Evolutionary conservation across 2,888 invertebrate species (phyloP).

Genomic region (Plagiodera versicolora): DNA sequence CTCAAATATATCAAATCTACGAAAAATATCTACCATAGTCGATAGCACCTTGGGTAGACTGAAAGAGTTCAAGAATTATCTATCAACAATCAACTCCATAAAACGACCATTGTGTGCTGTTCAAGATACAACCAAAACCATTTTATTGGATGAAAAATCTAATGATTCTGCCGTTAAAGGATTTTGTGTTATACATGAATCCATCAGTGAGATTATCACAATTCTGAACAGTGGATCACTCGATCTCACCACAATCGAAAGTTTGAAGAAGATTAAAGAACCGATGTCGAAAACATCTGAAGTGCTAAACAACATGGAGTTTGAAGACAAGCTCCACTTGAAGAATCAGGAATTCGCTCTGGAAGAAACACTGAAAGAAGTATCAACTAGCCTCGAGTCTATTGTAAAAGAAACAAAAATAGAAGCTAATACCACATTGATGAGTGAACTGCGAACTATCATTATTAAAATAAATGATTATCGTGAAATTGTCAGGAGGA

Average conservation of each 20-base stretch:
- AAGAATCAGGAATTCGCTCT: slow-evolving; percentile 6
- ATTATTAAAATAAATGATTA: not conserved
- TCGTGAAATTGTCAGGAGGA: slow-evolving; percentile 1
- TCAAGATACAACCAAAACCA: slow-evolving; percentile 23
- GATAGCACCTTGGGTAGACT: slow-evolving; percentile 1
- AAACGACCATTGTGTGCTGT: slow-evolving; percentile 27
- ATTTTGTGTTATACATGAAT: slow-evolving; percentile 25
- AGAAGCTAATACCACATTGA: slow-evolving; percentile 1
- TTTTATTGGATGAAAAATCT: slow-evolving; percentile 9
- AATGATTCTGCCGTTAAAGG: slow-evolving; percentile 15
- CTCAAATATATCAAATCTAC: not conserved
- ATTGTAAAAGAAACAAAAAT: not conserved
- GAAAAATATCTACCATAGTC: not conserved
- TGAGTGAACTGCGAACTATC: not conserved
- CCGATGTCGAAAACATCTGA: slow-evolving; percentile 14
- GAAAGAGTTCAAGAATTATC: not conserved
- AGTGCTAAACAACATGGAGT: slow-evolving; percentile 6
- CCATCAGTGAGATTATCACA: slow-evolving; percentile 26
- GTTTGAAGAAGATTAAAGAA: slow-evolving; percentile 23
- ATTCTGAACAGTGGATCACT: slow-evolving; percentile 26
- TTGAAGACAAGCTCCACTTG: not conserved
- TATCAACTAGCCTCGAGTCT: not conserved
- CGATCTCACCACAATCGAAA: slow-evolving; percentile 11
- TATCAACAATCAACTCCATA: slow-evolving; percentile 1
- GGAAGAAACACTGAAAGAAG: slow-evolving; percentile 3